These are phyloP conservation scores for Callocephalon fimbriatum DNA, from an alignment of 2,113 vertebrate species.

Conservation along the genomic window DNA sequence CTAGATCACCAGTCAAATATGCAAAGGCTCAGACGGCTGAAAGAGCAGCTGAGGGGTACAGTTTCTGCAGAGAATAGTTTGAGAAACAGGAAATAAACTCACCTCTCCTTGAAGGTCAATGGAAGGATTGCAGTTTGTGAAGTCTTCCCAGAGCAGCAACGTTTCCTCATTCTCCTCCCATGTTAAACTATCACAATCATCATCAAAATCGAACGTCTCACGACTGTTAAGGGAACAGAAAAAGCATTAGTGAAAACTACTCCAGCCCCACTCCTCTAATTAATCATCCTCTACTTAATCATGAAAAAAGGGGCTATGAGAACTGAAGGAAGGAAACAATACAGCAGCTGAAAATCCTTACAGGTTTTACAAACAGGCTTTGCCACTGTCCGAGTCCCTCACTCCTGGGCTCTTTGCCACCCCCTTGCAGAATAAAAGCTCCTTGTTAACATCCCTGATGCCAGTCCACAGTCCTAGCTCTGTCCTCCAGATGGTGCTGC, in stretches of 20 bases:
- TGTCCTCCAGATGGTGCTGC: slow-evolving; percentile 63
- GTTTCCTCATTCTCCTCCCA: slow-evolving; percentile 99
- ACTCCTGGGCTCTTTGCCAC: slow-evolving; percentile 13
- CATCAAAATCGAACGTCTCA: slow-evolving; percentile 93
- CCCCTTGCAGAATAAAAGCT: neutral
- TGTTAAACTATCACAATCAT: slow-evolving; percentile 95
- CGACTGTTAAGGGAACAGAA: slow-evolving; percentile 81
- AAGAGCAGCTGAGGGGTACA: neutral
- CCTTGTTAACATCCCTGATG: neutral
- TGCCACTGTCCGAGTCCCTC: neutral
- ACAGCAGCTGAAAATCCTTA: neutral
- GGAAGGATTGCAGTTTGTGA: slow-evolving; percentile 91
- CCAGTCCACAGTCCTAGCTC: neutral
- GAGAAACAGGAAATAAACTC: neutral
- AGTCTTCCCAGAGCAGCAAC: slow-evolving; percentile 95
- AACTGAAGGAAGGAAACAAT: neutral
- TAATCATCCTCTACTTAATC: neutral
- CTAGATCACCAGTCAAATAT: neutral
- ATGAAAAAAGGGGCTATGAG: neutral
- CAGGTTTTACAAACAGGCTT: neutral
- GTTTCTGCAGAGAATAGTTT: neutral
- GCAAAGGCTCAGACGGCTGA: neutral
- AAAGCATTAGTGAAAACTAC: neutral
- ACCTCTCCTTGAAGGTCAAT: slow-evolving; percentile 80
- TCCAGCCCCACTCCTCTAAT: neutral